Evolutionary conservation across 2,888 invertebrate genomes (phyloP).

Genomic region (Mimumesa dahlbomi): DNA sequence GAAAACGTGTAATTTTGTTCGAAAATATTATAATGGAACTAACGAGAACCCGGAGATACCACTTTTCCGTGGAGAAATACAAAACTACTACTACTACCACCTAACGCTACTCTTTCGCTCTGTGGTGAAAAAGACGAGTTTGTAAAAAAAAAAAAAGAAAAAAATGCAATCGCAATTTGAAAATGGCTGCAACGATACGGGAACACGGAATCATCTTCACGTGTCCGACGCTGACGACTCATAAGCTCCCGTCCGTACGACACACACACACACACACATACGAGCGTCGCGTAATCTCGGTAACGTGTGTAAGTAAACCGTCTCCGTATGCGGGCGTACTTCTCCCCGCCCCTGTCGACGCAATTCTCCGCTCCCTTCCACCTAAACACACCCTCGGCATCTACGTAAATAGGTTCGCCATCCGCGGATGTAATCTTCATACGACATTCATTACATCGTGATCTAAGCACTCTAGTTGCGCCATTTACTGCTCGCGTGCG

Average conservation of each 20-base stretch:
- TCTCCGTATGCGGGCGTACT: conserved; percentile 32
- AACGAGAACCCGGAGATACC: too few relatives aligned
- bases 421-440: conserved; percentile 50
- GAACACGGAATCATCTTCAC: conserved; percentile 57
- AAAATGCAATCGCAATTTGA: background rate
- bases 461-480: conserved; percentile 24
- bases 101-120: too few relatives aligned
- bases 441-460: conserved; percentile 46
- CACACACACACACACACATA: too few relatives aligned
- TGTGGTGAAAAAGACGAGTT: too few relatives aligned
- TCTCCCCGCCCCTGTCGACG: conserved; percentile 40
- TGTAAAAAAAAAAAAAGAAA: too few relatives aligned
- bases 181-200: conserved; percentile 14
- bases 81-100: too few relatives aligned
- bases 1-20: too few relatives aligned
- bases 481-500: conserved; percentile 6
- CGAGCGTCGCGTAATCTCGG: conserved; percentile 60
- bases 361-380: conserved; percentile 53
- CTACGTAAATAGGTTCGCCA: conserved; percentile 51
- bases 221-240: conserved; percentile 60
- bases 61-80: too few relatives aligned
- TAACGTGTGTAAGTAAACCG: conserved; percentile 33
- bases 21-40: too few relatives aligned
- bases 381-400: conserved; percentile 42
- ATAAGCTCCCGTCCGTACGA: conserved; percentile 47